Conservation (phyloP, 2,888 invertebrate species). For the Melinopterus prodromus region DNA sequence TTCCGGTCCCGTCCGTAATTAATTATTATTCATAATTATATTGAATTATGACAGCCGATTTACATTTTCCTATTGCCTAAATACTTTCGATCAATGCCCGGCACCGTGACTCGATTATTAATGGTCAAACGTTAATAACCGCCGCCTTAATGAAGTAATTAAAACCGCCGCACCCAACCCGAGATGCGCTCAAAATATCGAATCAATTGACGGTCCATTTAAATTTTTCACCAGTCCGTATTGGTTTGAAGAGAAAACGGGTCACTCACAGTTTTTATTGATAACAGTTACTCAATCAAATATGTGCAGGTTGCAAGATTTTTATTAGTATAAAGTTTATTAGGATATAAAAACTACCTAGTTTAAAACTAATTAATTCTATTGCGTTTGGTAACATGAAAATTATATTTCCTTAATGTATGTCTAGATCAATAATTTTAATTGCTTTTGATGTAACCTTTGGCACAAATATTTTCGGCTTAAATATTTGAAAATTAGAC, state of each 20-base stretch:
- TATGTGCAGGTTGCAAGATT: no score
- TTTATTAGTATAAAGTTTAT: no score
- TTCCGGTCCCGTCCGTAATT: slow-evolving; percentile 21
- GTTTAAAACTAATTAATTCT: no score
- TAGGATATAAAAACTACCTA: no score
- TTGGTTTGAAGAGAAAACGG: background rate
- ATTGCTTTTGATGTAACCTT: no score
- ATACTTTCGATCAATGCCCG: slow-evolving; percentile 32
- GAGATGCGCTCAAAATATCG: slow-evolving; percentile 17
- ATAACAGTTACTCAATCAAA: no score
- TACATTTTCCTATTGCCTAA: slow-evolving; percentile 37
- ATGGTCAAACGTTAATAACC: slow-evolving; percentile 36
- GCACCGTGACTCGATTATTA: slow-evolving; percentile 28
- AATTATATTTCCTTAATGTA: no score
- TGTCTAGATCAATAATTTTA: no score
- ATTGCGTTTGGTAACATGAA: no score
- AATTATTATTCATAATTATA: slow-evolving; percentile 32
- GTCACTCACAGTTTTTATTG: no score
- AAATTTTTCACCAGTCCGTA: background rate
- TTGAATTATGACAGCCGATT: slow-evolving; percentile 37
- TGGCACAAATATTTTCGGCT: no score
- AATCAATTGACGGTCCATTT: background rate
- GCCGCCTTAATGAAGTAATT: slow-evolving; percentile 36
- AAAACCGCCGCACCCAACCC: slow-evolving; percentile 25
- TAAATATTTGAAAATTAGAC: no score